These are phyloP conservation scores for Pogonophryne albipinna DNA, from an alignment of 2,797 vertebrate genomes.

Conservation along the genomic window DNA sequence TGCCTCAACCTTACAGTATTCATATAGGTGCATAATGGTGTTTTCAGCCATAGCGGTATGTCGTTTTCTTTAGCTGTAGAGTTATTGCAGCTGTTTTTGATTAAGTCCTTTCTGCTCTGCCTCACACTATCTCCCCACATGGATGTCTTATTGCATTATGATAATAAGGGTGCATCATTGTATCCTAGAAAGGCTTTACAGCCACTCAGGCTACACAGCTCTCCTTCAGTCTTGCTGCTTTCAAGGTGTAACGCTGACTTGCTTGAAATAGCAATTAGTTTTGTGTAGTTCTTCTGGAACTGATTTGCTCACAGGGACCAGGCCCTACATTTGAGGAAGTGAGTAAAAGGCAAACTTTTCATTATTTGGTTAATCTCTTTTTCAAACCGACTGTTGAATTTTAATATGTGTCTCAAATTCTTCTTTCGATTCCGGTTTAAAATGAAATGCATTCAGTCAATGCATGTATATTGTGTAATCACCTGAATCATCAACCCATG, in stretches of 20 bases:
- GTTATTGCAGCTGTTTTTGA: constrained; percentile 50
- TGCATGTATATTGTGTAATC: constrained; percentile 11
- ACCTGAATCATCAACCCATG: constrained; percentile 1
- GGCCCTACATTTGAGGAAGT: background rate
- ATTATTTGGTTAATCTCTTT: background rate
- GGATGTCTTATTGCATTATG: constrained; percentile 68
- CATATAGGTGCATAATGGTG: constrained; percentile 21
- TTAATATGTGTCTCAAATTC: background rate
- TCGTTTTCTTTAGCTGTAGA: constrained; percentile 27
- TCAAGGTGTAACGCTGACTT: constrained; percentile 43
- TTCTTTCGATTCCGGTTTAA: constrained; percentile 6
- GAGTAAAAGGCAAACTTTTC: background rate
- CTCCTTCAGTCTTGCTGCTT: constrained; percentile 34
- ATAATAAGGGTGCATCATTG: constrained; percentile 59
- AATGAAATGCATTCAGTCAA: constrained; percentile 16
- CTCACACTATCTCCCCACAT: constrained; percentile 43
- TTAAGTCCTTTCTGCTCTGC: constrained; percentile 54
- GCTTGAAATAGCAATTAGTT: constrained; percentile 37
- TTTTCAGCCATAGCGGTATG: constrained; percentile 24
- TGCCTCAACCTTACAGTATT: constrained; percentile 19
- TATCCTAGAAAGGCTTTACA: constrained; percentile 48
- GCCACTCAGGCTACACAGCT: constrained; percentile 20
- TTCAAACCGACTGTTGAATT: background rate
- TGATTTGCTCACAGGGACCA: constrained; percentile 5
- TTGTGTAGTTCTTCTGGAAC: background rate